Percentiles rank a stretch among this genome's conserved stretches.
Conservation (phyloP, 2,113 vertebrate species). For the Syrrhaptes paradoxus region DNA sequence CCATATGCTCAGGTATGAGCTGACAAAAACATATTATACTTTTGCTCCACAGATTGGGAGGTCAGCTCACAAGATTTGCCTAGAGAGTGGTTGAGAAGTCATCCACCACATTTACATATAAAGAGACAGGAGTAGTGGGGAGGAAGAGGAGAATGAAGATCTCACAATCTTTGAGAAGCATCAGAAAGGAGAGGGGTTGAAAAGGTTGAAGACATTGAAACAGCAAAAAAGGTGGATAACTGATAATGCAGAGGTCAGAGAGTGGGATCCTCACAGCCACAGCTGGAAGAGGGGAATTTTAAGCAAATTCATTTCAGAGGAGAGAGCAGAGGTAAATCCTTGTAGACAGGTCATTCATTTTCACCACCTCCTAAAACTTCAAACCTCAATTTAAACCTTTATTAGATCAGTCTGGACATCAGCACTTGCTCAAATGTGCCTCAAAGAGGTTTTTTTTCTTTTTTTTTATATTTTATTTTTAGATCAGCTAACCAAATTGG, state of each 20-base stretch:
- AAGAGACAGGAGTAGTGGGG: neutral
- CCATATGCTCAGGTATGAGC: neutral
- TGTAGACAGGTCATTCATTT: slow-evolving; percentile 34
- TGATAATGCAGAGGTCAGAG: neutral
- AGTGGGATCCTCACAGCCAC: neutral
- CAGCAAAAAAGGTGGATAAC: neutral
- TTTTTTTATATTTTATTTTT: neutral
- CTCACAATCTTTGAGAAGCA: neutral
- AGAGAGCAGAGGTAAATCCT: slow-evolving; percentile 22
- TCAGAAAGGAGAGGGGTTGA: neutral
- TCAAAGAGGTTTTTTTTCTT: neutral
- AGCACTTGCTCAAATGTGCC: neutral
- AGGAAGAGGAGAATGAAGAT: neutral
- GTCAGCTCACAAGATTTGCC: neutral
- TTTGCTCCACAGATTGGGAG: neutral
- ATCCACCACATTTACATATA: neutral
- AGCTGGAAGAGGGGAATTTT: slow-evolving; percentile 8
- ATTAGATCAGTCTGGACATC: neutral
- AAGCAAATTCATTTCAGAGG: neutral
- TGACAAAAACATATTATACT: neutral
- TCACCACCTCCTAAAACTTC: slow-evolving; percentile 19
- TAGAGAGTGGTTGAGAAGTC: neutral
- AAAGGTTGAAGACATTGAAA: neutral
- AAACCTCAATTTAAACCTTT: neutral
- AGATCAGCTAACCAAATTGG: neutral